Conservation (phyloP, 2,797 vertebrate species). For the Molossus alvarezi region DNA sequence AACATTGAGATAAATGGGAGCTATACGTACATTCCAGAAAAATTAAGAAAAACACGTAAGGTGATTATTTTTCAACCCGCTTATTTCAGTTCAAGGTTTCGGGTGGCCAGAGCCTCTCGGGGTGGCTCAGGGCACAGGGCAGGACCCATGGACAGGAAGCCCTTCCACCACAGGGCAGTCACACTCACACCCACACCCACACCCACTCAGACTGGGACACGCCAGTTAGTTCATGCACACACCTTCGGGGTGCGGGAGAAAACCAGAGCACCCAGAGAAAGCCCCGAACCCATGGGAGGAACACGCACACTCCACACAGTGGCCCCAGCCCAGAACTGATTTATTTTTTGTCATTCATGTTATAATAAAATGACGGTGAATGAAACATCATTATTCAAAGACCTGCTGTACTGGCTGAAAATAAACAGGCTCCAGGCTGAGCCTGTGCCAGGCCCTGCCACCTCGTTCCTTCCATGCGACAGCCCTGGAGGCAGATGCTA, state of each 20-base stretch:
- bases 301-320: not conserved
- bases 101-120: too few species aligned
- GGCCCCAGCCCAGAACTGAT: not conserved
- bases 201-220: not conserved
- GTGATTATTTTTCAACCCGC: not conserved
- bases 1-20: not conserved
- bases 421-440: not conserved
- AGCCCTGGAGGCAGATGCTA: not conserved
- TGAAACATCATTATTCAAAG: not conserved
- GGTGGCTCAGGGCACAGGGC: not conserved
- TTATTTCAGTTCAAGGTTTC: too few species aligned
- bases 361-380: not conserved
- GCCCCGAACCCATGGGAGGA: not conserved
- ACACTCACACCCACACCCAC: not conserved
- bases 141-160: not conserved
- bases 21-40: not conserved
- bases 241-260: not conserved
- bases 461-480: not conserved
- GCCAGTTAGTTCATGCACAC: not conserved
- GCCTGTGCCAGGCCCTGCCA: rapidly evolving
- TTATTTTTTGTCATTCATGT: not conserved
- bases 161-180: not conserved
- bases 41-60: not conserved
- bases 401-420: not conserved
- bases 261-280: not conserved